These are phyloP conservation scores for Enteromius mattozi DNA, from an alignment of 2,797 vertebrate species.

Conservation along the genomic window DNA sequence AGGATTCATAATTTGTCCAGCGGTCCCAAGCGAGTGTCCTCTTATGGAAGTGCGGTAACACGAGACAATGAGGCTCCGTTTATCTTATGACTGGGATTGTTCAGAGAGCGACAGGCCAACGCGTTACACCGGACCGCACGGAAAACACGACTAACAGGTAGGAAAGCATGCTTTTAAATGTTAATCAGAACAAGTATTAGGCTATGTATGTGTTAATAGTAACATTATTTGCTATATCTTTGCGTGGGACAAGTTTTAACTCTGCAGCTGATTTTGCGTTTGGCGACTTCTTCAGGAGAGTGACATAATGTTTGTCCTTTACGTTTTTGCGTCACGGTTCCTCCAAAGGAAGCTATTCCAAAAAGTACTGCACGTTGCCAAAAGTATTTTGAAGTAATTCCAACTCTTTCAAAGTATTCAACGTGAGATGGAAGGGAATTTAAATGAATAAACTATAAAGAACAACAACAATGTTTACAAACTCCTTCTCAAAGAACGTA, in stretches of 20 bases:
- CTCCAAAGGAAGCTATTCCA: neutral
- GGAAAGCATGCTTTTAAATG: neutral
- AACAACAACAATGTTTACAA: neutral
- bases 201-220: neutral
- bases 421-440: neutral
- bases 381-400: neutral
- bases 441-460: neutral
- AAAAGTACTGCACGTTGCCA: neutral
- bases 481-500: neutral
- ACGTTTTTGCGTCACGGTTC: neutral
- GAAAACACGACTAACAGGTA: slow-evolving; percentile 49
- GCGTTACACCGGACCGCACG: slow-evolving; percentile 22
- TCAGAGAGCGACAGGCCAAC: slow-evolving; percentile 28
- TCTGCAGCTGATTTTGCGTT: slow-evolving; percentile 10
- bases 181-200: neutral
- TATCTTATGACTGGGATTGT: slow-evolving; percentile 51
- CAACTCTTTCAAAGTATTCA: neutral
- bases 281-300: neutral
- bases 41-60: slow-evolving; percentile 59
- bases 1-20: slow-evolving; percentile 4
- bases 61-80: slow-evolving; percentile 51
- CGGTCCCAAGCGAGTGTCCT: slow-evolving; percentile 42
- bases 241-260: neutral
- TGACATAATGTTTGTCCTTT: neutral
- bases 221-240: neutral